Base-by-base conservation (phyloP, 2,113 vertebrate genomes). In the Chunga burmeisteri region DNA sequence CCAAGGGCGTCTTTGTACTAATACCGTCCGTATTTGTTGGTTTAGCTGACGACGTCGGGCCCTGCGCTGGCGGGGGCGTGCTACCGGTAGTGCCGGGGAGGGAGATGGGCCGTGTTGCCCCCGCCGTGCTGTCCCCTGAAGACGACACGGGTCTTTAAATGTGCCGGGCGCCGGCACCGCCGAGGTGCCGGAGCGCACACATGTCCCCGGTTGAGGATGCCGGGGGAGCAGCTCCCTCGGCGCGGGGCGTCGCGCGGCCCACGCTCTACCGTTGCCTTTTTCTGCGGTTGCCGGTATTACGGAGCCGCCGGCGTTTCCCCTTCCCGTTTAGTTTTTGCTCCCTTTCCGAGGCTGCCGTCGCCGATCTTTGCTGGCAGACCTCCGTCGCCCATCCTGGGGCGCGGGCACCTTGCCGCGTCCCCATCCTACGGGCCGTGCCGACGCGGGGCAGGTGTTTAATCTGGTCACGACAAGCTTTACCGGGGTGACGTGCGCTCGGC, bases 1-100 rank as follows among this genome's bases (percentile, higher is more conserved):
- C 98, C 97, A 91, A 95, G 98, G 98, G 98, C 88, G 95, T 97
- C 97, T 98, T 97, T 97, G 96, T 95, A 42, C 97, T 98, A 97
- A 98, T 96, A 96, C 97, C 91, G 93, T 83, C 96, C 98, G 90
- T 91, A 93, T 93, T 96, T 97, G 97, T 96, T 96, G 82, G 96
- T 82, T 93, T 93, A 97, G 97, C 97, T 96, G 97, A 96, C n/a
- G 94, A 94, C 29, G 93, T 92, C 50, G 81, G 95, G 97, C 94
- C 92, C 93, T 18, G 86, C 9, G 81, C 92, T 30, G 95, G 91
- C 96, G 95, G 92, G 13, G 61, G 32, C 49, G 81, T 81, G 85
- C 80, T 40, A 9, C 14, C 44, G 65, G 74, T 2, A 38, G 55
- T 1, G 56, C 27, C 2, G 59, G 72, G 61, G 58, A 61, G 89